Evolutionary conservation across 2,113 vertebrate species (phyloP).

Genomic region (Cochlearius cochlearius): DNA sequence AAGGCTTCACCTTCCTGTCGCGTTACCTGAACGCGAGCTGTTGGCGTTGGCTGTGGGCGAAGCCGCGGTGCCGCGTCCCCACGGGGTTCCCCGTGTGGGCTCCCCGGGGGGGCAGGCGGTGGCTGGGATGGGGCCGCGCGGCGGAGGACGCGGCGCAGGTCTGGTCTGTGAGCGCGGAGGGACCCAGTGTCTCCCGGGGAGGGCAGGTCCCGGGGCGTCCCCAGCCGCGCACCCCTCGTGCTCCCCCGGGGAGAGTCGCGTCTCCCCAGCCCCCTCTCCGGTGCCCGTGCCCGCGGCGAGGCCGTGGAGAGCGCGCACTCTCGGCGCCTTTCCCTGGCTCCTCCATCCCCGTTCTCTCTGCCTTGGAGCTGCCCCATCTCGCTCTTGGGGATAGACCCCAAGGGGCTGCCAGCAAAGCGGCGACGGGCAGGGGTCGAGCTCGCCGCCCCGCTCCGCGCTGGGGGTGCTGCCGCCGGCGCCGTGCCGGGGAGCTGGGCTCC

Average conservation of each 20-base stretch:
- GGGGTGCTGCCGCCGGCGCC: not conserved
- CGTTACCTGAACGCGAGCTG: not conserved
- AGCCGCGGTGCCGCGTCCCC: not conserved
- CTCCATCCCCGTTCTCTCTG: not conserved
- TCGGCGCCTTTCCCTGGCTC: rapidly evolving
- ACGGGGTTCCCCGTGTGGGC: rapidly evolving
- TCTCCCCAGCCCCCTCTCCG: not conserved
- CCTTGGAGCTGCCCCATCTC: not conserved
- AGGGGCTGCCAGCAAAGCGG: not conserved
- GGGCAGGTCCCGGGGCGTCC: not conserved
- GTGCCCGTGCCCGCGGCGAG: rapidly evolving
- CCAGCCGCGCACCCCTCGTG: rapidly evolving
- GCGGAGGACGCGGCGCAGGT: not conserved
- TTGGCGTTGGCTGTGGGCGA: not conserved
- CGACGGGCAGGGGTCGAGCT: not conserved
- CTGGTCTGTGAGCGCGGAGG: rapidly evolving
- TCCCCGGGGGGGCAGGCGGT: not conserved
- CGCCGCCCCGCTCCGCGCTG: rapidly evolving
- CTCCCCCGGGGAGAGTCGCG: rapidly evolving
- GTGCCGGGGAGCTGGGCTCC: not conserved
- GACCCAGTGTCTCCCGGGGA: not conserved
- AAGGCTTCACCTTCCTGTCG: slow-evolving; percentile 50
- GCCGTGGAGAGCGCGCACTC: rapidly evolving
- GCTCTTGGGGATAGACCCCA: rapidly evolving
- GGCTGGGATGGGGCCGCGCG: not conserved